A percentile compares a stretch with the other conserved stretches of the same genome.
These are phyloP conservation scores for Nyctibius grandis DNA, from an alignment of 2,797 vertebrate species.

Conservation along the genomic window DNA sequence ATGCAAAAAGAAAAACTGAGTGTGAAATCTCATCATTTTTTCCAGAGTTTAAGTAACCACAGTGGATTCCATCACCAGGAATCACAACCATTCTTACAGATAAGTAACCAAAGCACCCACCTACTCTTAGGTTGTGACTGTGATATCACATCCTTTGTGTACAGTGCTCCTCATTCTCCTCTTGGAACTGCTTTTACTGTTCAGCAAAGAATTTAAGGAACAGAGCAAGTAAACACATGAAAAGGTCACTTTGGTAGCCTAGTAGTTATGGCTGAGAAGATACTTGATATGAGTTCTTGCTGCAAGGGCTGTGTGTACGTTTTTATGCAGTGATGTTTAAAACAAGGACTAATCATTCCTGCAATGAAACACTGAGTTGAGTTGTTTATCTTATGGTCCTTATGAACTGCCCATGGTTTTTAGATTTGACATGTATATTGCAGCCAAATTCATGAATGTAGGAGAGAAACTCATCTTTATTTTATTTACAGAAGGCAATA, in stretches of 20 bases:
- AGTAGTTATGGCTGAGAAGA: not conserved
- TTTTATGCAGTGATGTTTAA: not conserved
- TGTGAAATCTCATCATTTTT: not conserved
- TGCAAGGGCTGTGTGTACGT: rapidly evolving
- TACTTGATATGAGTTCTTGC: not conserved
- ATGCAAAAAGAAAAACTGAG: not conserved
- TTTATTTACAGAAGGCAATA: not conserved
- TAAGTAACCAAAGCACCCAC: not conserved
- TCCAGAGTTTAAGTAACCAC: not conserved
- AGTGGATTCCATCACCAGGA: not conserved
- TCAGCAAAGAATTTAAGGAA: not conserved
- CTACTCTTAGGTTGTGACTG: not conserved
- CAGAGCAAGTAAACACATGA: not conserved
- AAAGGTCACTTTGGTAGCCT: not conserved
- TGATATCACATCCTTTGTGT: too few species aligned
- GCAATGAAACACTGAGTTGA: not conserved
- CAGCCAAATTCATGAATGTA: not conserved
- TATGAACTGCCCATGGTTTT: not conserved
- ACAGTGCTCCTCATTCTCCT: not conserved
- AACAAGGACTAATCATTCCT: not conserved
- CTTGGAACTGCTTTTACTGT: not conserved
- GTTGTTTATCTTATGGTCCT: not conserved
- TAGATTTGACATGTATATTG: not conserved
- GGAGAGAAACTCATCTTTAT: not conserved
- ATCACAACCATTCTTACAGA: not conserved